Percentiles rank a stretch among this genome's conserved stretches.
Evolutionary conservation across 2,888 invertebrate species (phyloP).

Genomic region (Prosapia bicincta): DNA sequence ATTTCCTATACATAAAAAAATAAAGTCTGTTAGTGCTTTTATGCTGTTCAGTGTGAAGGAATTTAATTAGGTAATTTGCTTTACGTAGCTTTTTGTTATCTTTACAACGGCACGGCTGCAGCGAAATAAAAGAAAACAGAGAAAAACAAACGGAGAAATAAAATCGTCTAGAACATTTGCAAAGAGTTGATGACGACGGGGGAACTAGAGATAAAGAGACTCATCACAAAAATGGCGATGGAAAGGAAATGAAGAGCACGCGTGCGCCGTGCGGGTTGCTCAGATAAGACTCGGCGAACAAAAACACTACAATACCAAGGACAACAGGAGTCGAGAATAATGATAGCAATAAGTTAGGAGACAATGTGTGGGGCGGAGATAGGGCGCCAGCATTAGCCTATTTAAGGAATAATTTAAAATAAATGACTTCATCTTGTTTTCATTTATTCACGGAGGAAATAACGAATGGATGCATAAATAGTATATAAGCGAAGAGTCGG

Average conservation of each 20-base stretch:
- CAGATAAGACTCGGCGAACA: constrained; percentile 19
- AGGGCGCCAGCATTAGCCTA: constrained; percentile 22
- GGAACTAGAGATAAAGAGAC: background rate
- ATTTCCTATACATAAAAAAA: too few relatives aligned
- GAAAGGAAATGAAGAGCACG: constrained; percentile 23
- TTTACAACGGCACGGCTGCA: background rate
- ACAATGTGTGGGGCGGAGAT: constrained; percentile 33
- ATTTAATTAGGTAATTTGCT: background rate
- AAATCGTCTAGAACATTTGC: background rate
- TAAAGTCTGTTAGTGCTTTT: too few relatives aligned
- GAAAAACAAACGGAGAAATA: background rate
- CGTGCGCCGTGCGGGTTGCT: constrained; percentile 12
- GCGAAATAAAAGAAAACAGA: background rate
- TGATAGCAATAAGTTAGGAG: constrained; percentile 34
- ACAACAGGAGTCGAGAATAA: constrained; percentile 25
- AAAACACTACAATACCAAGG: constrained; percentile 4
- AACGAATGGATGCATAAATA: constrained; percentile 18
- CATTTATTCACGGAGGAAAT: constrained; percentile 27
- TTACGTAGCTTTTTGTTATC: background rate
- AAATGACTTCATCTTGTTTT: constrained; percentile 37
- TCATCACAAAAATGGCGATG: constrained; percentile 21
- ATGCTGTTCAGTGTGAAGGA: too few relatives aligned
- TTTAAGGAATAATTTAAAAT: constrained; percentile 34
- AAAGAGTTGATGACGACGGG: background rate
- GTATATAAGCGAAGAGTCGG: constrained; percentile 7